Base-by-base conservation (phyloP, 2,113 vertebrate genomes). In the Labeo catla region DNA sequence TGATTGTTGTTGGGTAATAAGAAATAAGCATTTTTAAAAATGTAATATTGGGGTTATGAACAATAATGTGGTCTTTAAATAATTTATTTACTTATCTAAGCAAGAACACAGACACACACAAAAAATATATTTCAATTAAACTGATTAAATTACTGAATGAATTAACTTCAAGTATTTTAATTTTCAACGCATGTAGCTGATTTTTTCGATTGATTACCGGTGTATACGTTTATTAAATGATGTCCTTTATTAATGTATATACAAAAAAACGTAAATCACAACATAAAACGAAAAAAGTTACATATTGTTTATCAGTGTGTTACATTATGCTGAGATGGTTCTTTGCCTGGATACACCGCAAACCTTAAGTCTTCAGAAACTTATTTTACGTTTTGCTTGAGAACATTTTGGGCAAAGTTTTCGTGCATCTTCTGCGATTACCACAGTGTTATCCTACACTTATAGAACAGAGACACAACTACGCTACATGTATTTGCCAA, bases 101-200 rank as follows among this genome's bases (percentile, higher is more conserved):
- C 54, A 19, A 57, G 54, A 57, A 57, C 54, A 19, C 6, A 54
- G 1, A 52, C 52, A 57, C 57, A 8, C 54, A 19, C 6, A 39
- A 36, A 45, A 76, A 52, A 23, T 6, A 36, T 28, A 52, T 13
- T 21, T 49, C 21, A 74, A 49, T 49, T 74, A n/a, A 74, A 49
- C 19, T 23, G 3, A n/a, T 23, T 50, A 6, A 86, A 91, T 91
- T 93, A 91, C 91, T 92, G 6, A 52, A 36, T 36, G 2, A 57
- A 70, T 43, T 43, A 57, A 39, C 9, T 72, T 16, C 1, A 84
- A 72, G 34, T 74, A 59, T 9, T 34, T 57, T 43, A 59, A 36
- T 19, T 77, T 78, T 57, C 4, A 34, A 57, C 34, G n/a, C 23
- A 13, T 76, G 13, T 9, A 28, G n/a, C 34, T n/a, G 19, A 10